Base-by-base conservation (phyloP, 2,113 vertebrate genomes). In the Puffinus mauretanicus region DNA sequence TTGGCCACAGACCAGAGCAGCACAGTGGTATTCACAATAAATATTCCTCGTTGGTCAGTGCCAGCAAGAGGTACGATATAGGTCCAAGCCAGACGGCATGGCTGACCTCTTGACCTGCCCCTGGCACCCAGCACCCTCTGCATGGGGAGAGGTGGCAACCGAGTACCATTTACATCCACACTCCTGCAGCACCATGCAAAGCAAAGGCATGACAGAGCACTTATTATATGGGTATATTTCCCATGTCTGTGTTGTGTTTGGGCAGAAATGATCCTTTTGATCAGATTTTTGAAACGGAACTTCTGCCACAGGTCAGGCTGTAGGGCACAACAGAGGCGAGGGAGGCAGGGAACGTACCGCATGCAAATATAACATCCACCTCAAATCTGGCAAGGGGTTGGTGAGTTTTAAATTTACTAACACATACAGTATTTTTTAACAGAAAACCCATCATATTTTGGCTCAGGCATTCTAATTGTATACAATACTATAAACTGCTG, bases 1-100 rank as follows among this genome's bases (percentile, higher is more conserved):
- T 91, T 94, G 91, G 90, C 75, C 57, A 49, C 24, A 65, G 82
- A 85, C 78, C 87, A 95, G 73, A 87, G 61, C 55, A 91, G 65
- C 44, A 61, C 26, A 72, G 70, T 10, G 1, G 21, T 49, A 82
- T 78, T 91, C 81, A 85, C 70, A 87, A 40, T 34, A 91, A 89
- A 64, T 94, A 79, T 10, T 94, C 24, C 64, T 89, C 0, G 0
- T 22, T 34, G 9, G 19, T 30, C 72, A 44, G 36, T 67, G 91
- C 60, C 77, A 93, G 55, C 38, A 89, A 82, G 44, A 61, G 25
- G 47, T 29, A 93, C 2, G 16, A 30, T 10, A 20, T 1, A 64
- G 7, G 34, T 47, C 44, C 62, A 38, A 86, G 62, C 29, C 32
- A 71, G 89, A 75, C 0, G 0, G 21, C 21, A 12, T 10, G 38